Base-by-base conservation (phyloP, 2,113 vertebrate species). In the Aegotheles bennettii region DNA sequence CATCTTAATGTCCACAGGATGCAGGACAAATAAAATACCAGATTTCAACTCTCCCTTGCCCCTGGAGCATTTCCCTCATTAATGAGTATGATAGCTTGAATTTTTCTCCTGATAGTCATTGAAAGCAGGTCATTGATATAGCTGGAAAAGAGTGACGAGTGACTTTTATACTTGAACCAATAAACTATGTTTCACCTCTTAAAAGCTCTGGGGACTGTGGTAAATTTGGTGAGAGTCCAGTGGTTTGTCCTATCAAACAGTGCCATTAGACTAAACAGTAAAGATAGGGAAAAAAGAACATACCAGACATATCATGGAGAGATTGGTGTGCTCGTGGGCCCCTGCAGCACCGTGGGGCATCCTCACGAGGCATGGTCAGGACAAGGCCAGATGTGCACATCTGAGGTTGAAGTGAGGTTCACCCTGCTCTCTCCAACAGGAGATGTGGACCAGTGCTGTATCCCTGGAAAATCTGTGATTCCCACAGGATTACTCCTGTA, bases 71-170 rank as follows among this genome's bases (percentile, higher is more conserved):
- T 95, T 87, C n/a, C 51, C 47, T 84, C 43, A 2, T 96, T 95
- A 97, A 93, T 38, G 93, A 89, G 70, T 68, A 79, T 82, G 88
- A 67, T 50, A 65, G 86, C 84, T 83, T 69, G 71, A 83, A 47
- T 95, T 93, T 93, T 87, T 87, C 95, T 94, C 95, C 74, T 33
- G 96, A 95, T 96, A 85, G 35, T 29, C 79, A 79, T 75, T 89
- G 56, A 47, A 91, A 92, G 24, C 57, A 93, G 47, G 47, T 56
- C 64, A 90, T 84, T 85, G 85, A 90, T 85, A 47, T 3, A 38
- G 59, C 42, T 78, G 60, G 81, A 81, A 48, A 90, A n/a, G n/a
- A 54, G 33, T 81, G 88, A 90, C 63, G 80, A 84, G 15, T 78
- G 73, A 76, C 45, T 93, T 77, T 45, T 79, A 23, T 90, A 82